Base-by-base conservation (phyloP, 2,797 vertebrate genomes). In the Hyperoplus immaculatus region DNA sequence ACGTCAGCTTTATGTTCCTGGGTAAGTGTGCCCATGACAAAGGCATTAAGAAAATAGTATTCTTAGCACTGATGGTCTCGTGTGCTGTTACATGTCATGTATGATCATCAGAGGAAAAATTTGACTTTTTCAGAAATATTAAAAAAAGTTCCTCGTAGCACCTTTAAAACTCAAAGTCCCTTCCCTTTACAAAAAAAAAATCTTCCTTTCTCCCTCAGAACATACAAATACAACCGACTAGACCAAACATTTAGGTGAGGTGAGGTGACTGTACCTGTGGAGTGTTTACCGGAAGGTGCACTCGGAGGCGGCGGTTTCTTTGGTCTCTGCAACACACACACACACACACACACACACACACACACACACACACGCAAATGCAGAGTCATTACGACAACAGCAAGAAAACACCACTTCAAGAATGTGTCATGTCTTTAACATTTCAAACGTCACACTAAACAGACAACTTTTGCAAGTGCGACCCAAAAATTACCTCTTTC, bases 291-390 rank as follows among this genome's bases (percentile, higher is more conserved):
- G 47, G 95, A 86, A 12, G 97, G 96, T 58, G 97, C 96, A 15
- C 96, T 96, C 36, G 98, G 98, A 81, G 98, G 98, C 56, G 98
- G 98, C 0, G 98, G 98, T 87, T 99, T 99, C 96, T 97, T 99
- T 89, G 98, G 98, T 96, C 98, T 98, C 98, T 99, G 93, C 56
- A 95, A 95, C 29, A 82, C 47, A 71, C 42, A 88, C 38, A 74
- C 47, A 75, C 4, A 78, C 6, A 2, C n/a, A n/a, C n/a, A n/a
- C 51, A 41, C 2, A 41, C 7, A 29, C 3, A 29, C 8, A 54
- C 29, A 29, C 29, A 29, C 29, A 29, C 29, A 29, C 29, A 29
- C 29, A 29, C 29, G 29, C 29, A 29, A 29, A 29, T 29, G 29
- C 29, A 53, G 16, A 55, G 65, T 60, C 43, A 18, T 77, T 8